Evolutionary conservation across 2,888 invertebrate species (phyloP).

Genomic region (Autographa pulchrina): DNA sequence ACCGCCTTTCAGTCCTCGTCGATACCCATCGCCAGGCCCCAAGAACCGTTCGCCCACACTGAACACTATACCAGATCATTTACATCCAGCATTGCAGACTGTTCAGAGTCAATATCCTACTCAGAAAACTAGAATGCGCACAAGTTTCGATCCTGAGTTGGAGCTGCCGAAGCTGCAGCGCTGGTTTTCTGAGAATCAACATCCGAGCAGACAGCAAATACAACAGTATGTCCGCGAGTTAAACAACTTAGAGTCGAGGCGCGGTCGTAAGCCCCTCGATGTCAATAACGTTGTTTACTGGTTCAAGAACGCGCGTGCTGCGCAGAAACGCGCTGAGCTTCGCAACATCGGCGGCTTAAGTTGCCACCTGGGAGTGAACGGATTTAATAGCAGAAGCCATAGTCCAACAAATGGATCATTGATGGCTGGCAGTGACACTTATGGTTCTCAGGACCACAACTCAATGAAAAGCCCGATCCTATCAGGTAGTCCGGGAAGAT

Average conservation of each 20-base stretch:
- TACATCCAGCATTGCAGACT: conserved; percentile 93
- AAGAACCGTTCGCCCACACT: conserved; percentile 87
- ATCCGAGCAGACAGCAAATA: conserved; percentile 98
- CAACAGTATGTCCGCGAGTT: conserved; percentile 98
- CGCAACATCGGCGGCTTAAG: conserved; percentile 90
- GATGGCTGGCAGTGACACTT: conserved; percentile 90
- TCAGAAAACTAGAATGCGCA: conserved; percentile 98
- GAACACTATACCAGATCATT: conserved; percentile 86
- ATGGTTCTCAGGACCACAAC: conserved; percentile 88
- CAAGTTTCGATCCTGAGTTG: conserved; percentile 98
- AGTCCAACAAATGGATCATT: conserved; percentile 91
- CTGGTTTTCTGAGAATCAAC: conserved; percentile 99
- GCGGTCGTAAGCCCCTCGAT: conserved; percentile 97
- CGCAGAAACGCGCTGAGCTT: conserved; percentile 97
- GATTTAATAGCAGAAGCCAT: conserved; percentile 91
- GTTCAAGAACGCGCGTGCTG: conserved; percentile 99
- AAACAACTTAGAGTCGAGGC: conserved; percentile 96
- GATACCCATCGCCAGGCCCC: conserved; percentile 86
- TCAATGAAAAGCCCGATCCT: conserved; percentile 91
- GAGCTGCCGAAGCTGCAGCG: conserved; percentile 98
- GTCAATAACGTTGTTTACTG: conserved; percentile 98
- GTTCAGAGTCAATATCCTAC: conserved; percentile 94
- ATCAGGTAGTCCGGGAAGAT: conserved; percentile 88
- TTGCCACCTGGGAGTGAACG: conserved; percentile 90
- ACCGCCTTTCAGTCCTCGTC: conserved; percentile 85